phyloP scores from a whole-genome alignment of 2,888 invertebrate species.

The Drosophila crucigera region DNA sequence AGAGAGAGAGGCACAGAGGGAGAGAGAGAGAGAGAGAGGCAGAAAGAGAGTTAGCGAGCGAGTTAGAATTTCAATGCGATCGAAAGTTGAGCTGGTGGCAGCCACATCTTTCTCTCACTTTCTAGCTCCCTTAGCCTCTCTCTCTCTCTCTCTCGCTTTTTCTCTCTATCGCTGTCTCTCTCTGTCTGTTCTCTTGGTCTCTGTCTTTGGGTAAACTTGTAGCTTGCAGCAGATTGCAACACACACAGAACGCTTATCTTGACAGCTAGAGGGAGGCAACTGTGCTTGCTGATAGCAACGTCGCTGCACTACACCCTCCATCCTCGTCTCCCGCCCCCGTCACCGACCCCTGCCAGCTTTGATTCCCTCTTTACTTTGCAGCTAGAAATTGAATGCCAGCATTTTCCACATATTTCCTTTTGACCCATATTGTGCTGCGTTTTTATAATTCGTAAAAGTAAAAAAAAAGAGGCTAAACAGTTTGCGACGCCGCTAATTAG shows the following conservation, averaged over 20 bases:
- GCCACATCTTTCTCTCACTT: slow-evolving; percentile 1
- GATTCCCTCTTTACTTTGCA: neutral
- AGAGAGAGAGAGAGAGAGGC: slow-evolving; percentile 8
- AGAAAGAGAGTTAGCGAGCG: slow-evolving; percentile 10
- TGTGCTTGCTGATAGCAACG: slow-evolving; percentile 37
- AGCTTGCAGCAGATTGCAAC: slow-evolving; percentile 58
- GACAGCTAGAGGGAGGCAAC: slow-evolving; percentile 3
- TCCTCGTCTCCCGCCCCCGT: neutral
- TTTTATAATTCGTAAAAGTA: slow-evolving; percentile 5
- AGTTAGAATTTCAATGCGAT: slow-evolving; percentile 48
- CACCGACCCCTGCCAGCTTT: neutral
- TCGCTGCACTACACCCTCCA: neutral
- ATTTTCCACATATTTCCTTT: slow-evolving; percentile 20
- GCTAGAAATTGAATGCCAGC: neutral
- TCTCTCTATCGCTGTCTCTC: neutral
- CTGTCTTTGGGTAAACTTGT: slow-evolving; percentile 27
- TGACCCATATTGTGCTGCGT: slow-evolving; percentile 48
- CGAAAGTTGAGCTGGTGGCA: slow-evolving; percentile 56
- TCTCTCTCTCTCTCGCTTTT: neutral
- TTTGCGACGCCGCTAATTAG: slow-evolving; percentile 40
- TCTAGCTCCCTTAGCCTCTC: neutral
- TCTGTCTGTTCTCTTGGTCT: neutral
- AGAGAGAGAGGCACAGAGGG: neutral
- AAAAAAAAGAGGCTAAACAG: neutral
- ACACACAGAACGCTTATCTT: slow-evolving; percentile 45